phyloP scores from a whole-genome alignment of 1,140 invertebrate genomes.

The Propsilocerus akamusi region DNA sequence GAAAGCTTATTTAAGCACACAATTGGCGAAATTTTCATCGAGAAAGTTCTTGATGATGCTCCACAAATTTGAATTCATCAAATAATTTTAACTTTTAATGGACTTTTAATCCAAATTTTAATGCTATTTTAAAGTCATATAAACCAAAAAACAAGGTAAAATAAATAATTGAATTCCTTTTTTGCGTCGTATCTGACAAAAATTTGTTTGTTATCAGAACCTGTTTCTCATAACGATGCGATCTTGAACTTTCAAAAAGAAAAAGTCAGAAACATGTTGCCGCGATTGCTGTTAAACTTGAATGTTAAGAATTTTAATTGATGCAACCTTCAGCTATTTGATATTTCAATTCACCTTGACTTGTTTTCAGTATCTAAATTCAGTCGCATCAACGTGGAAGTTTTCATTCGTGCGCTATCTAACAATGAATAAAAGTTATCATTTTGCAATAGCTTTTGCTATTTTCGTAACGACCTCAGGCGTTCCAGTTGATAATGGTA shows the following conservation, averaged over 20 bases:
- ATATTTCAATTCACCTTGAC: too few relatives aligned
- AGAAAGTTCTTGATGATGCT: constrained; percentile 43
- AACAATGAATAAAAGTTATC: too few relatives aligned
- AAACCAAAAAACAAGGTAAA: background rate
- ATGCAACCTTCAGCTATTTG: too few relatives aligned
- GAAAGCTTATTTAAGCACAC: constrained; percentile 49
- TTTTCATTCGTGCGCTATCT: too few relatives aligned
- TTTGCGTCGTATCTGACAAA: background rate
- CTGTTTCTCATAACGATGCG: background rate
- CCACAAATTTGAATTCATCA: background rate
- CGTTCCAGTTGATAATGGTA: background rate
- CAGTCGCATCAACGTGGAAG: too few relatives aligned
- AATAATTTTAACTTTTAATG: background rate
- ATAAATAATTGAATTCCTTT: background rate
- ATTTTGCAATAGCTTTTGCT: background rate
- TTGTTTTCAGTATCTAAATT: too few relatives aligned
- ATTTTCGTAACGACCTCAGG: background rate
- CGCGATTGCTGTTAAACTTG: too few relatives aligned
- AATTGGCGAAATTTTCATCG: constrained; percentile 47
- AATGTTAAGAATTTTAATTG: too few relatives aligned
- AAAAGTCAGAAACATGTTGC: too few relatives aligned
- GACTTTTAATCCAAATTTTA: background rate
- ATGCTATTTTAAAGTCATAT: background rate
- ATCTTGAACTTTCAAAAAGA: background rate
- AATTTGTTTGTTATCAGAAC: too few relatives aligned